These are phyloP conservation scores for Autographa gamma DNA, from an alignment of 2,888 invertebrate genomes.

Conservation along the genomic window DNA sequence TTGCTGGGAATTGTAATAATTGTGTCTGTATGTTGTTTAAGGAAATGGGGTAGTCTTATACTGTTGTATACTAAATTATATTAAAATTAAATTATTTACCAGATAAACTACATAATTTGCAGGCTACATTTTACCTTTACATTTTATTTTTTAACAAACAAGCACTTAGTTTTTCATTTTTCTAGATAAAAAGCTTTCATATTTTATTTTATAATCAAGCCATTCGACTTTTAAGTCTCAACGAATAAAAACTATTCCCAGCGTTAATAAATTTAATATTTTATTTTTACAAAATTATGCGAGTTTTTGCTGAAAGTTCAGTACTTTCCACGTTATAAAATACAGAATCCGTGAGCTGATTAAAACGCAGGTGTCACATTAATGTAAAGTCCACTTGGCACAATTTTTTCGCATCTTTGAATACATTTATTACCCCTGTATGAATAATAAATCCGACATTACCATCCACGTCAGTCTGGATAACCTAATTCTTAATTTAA, in stretches of 20 bases:
- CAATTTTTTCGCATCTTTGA: constrained; percentile 20
- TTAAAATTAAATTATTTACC: too few species aligned
- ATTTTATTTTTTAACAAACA: too few species aligned
- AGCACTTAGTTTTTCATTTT: too few species aligned
- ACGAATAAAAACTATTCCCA: neutral
- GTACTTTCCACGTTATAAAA: constrained; percentile 12
- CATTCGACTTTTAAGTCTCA: neutral
- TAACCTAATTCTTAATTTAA: constrained; percentile 36
- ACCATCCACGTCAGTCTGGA: constrained; percentile 25
- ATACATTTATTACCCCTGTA: constrained; percentile 29
- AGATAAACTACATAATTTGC: too few species aligned
- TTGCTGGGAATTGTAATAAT: neutral
- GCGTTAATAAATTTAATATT: neutral
- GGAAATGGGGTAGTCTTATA: neutral
- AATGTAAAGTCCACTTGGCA: constrained; percentile 30
- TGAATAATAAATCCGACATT: constrained; percentile 33
- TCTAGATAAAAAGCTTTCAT: too few species aligned
- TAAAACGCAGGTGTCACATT: constrained; percentile 37
- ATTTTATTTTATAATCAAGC: neutral
- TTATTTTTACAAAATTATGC: neutral
- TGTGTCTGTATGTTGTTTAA: neutral
- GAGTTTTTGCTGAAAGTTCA: constrained; percentile 6
- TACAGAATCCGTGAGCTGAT: constrained; percentile 12
- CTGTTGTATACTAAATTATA: too few species aligned
- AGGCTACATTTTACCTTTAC: too few species aligned